Conservation (phyloP, 2,797 vertebrate species). For the Scolopax rusticola region DNA sequence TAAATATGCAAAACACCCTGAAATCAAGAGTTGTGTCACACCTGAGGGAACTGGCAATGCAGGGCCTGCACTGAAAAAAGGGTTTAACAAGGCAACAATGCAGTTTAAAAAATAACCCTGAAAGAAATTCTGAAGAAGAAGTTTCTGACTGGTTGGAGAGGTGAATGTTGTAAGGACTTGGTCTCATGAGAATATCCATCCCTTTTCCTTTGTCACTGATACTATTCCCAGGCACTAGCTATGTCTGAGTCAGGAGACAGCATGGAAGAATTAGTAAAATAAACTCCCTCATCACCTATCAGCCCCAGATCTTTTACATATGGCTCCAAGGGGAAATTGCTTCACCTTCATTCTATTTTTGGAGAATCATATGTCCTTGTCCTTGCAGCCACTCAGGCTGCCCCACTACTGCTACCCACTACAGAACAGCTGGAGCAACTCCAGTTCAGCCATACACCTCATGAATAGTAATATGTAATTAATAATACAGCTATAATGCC, state of each 20-base stretch:
- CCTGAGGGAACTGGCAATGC: background rate
- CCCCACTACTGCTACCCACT: background rate
- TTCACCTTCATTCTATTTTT: background rate
- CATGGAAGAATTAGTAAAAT: background rate
- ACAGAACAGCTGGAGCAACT: background rate
- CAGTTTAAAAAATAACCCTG: background rate
- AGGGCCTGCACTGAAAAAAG: background rate
- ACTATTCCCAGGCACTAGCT: background rate
- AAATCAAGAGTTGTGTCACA: background rate
- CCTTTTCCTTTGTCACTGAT: background rate
- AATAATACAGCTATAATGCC: background rate
- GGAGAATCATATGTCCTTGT: background rate
- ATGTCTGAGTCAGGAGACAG: background rate
- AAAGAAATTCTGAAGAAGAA: background rate
- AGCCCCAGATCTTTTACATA: background rate
- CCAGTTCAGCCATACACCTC: background rate
- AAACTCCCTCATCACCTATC: background rate
- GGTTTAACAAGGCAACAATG: background rate
- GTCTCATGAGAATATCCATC: background rate
- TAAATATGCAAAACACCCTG: background rate
- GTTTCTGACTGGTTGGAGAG: background rate
- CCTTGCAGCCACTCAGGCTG: background rate
- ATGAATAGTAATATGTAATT: background rate
- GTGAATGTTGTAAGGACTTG: accelerated
- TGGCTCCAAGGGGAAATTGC: background rate